phyloP scores from a whole-genome alignment of 1,140 invertebrate genomes.

The Cydia pomonella region DNA sequence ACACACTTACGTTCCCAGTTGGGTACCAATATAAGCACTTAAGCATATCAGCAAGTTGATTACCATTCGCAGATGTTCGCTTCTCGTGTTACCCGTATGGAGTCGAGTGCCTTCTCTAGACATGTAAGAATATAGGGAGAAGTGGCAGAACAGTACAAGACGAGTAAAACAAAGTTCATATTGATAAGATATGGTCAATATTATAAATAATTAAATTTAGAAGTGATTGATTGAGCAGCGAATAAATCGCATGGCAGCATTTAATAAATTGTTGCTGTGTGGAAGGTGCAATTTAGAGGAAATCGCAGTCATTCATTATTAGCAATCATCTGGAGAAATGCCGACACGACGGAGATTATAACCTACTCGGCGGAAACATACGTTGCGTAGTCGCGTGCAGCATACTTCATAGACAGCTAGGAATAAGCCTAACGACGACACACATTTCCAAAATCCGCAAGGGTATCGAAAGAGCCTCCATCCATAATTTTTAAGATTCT shows the following conservation, averaged over 20 bases:
- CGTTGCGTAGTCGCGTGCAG: not conserved
- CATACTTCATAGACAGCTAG: not conserved
- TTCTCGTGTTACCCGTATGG: not conserved
- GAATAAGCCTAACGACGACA: too few relatives aligned
- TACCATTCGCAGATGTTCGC: slow-evolving; percentile 7
- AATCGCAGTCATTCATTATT: slow-evolving; percentile 8
- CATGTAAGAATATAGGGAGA: not conserved
- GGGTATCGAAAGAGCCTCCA: too few relatives aligned
- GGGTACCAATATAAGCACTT: slow-evolving; percentile 17
- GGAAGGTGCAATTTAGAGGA: slow-evolving; percentile 11
- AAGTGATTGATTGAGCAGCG: too few relatives aligned
- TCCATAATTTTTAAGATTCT: too few relatives aligned
- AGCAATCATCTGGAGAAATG: slow-evolving; percentile 2
- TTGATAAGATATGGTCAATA: not conserved
- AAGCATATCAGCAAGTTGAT: slow-evolving; percentile 19
- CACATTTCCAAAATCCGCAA: too few relatives aligned
- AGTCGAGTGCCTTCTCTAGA: not conserved
- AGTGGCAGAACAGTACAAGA: too few relatives aligned
- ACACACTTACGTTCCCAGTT: slow-evolving; percentile 12
- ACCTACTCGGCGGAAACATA: not conserved
- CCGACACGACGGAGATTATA: slow-evolving; percentile 7
- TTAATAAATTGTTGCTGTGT: not conserved
- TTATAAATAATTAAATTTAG: too few relatives aligned
- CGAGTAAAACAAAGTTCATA: not conserved
- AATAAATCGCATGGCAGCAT: too few relatives aligned